A percentile compares a stretch with the other conserved stretches of the same genome.
These are phyloP conservation scores for Drosophila ficusphila DNA, from an alignment of 1,140 invertebrate species.

Conservation along the genomic window DNA sequence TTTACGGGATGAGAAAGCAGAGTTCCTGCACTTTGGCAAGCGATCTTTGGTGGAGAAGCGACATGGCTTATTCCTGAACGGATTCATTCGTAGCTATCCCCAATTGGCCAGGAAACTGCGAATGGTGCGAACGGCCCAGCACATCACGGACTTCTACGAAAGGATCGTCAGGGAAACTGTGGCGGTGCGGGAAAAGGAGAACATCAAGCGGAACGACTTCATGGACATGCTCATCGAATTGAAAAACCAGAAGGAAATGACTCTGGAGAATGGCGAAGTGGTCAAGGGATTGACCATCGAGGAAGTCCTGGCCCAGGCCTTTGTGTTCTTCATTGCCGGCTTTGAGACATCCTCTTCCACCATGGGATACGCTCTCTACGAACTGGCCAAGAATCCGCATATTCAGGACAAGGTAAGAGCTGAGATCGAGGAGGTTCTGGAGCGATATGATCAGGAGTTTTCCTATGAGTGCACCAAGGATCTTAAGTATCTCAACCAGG, in stretches of 20 bases:
- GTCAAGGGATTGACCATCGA: slow-evolving; percentile 47
- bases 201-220: slow-evolving; percentile 85
- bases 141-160: slow-evolving; percentile 85
- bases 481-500: slow-evolving; percentile 86
- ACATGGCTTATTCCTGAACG: not conserved
- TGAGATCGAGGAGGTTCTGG: slow-evolving; percentile 86
- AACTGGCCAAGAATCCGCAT: slow-evolving; percentile 86
- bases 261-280: slow-evolving; percentile 28
- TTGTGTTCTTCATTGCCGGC: slow-evolving; percentile 86
- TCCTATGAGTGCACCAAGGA: slow-evolving; percentile 86
- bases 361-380: slow-evolving; percentile 85
- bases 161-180: slow-evolving; percentile 84
- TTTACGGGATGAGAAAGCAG: slow-evolving; percentile 84
- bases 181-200: slow-evolving; percentile 84
- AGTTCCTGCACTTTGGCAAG: slow-evolving; percentile 81
- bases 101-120: slow-evolving; percentile 6
- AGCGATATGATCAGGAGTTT: slow-evolving; percentile 84
- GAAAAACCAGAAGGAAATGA: slow-evolving; percentile 55
- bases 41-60: slow-evolving; percentile 57
- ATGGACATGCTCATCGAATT: slow-evolving; percentile 86
- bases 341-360: slow-evolving; percentile 88
- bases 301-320: slow-evolving; percentile 80
- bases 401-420: slow-evolving; percentile 86
- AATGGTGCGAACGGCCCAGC: slow-evolving; percentile 79
- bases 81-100: slow-evolving; percentile 15